Evolutionary conservation across 2,888 invertebrate genomes (phyloP).

Genomic region (Trichogramma dendrolimi): DNA sequence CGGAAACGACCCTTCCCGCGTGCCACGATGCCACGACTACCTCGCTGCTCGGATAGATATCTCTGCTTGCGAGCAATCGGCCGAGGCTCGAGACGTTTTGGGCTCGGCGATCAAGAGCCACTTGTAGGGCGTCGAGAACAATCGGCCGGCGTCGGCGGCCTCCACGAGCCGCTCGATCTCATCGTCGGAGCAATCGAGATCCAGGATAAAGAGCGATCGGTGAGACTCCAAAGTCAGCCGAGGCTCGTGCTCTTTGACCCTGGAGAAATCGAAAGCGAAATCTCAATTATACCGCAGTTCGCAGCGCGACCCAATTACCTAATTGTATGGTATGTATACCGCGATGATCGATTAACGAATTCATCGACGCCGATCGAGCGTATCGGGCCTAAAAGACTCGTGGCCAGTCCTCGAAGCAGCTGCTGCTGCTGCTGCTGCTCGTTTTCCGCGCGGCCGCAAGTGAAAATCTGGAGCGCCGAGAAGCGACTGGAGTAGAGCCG

Average conservation of each 20-base stretch:
- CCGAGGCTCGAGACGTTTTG: not conserved
- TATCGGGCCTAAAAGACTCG: too few species aligned
- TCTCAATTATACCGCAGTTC: too few species aligned
- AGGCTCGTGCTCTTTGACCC: not conserved
- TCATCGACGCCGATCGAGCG: too few species aligned
- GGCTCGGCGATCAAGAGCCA: constrained; percentile 39
- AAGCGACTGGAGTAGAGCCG: too few species aligned
- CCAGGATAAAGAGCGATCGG: constrained; percentile 34
- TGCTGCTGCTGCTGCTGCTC: too few species aligned
- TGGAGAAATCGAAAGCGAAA: too few species aligned
- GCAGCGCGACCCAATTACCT: too few species aligned
- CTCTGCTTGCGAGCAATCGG: constrained; percentile 28
- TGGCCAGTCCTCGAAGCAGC: too few species aligned
- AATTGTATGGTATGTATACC: too few species aligned
- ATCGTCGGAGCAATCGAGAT: constrained; percentile 35
- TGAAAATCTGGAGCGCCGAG: too few species aligned
- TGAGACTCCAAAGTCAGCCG: constrained; percentile 2
- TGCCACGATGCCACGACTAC: constrained; percentile 32
- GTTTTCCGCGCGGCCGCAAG: too few species aligned
- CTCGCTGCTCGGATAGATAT: constrained; percentile 42
- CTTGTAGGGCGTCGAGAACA: constrained; percentile 39
- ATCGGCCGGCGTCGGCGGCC: constrained; percentile 34
- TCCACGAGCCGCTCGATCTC: not conserved
- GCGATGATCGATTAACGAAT: too few species aligned
- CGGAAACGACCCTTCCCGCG: constrained; percentile 24